Evolutionary conservation across 2,113 vertebrate species (phyloP).

Genomic region (Thamnaconus septentrionalis): DNA sequence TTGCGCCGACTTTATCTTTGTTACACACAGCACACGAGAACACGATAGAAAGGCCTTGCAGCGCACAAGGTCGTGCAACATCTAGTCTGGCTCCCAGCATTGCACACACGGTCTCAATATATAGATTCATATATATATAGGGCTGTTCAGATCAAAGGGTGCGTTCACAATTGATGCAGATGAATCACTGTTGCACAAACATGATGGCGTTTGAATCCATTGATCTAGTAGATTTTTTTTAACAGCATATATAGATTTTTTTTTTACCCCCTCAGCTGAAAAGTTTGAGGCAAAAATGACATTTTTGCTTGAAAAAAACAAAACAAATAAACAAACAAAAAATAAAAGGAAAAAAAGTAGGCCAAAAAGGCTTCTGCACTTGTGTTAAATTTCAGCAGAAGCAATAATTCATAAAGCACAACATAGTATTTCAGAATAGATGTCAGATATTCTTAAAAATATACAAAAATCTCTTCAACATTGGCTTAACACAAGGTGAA

Average conservation of each 20-base stretch:
- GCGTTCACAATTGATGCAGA: constrained; percentile 31
- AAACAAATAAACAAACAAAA: not conserved
- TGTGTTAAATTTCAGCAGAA: constrained; percentile 16
- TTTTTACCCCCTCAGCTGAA: constrained; percentile 12
- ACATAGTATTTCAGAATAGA: not conserved
- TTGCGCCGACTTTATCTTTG: constrained; percentile 59
- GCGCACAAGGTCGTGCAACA: constrained; percentile 70
- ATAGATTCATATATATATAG: too few relatives aligned
- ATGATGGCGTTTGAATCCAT: not conserved
- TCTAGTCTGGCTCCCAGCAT: constrained; percentile 50
- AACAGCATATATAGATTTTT: not conserved
- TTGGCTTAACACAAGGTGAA: constrained; percentile 19
- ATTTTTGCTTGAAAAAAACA: not conserved
- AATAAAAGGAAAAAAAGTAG: not conserved
- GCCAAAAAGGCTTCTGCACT: not conserved
- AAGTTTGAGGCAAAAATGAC: constrained; percentile 28
- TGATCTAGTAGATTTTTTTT: too few relatives aligned
- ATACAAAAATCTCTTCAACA: constrained; percentile 13
- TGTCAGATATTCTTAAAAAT: constrained; percentile 2
- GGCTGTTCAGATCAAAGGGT: constrained; percentile 23
- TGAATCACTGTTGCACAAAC: constrained; percentile 46
- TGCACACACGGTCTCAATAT: constrained; percentile 29
- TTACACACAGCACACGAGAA: constrained; percentile 69
- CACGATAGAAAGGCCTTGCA: constrained; percentile 61
- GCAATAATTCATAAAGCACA: not conserved